A percentile compares a stretch with the other conserved stretches of the same genome.
phyloP scores from a whole-genome alignment of 2,888 invertebrate species.

The Mactromeris polynyma region DNA sequence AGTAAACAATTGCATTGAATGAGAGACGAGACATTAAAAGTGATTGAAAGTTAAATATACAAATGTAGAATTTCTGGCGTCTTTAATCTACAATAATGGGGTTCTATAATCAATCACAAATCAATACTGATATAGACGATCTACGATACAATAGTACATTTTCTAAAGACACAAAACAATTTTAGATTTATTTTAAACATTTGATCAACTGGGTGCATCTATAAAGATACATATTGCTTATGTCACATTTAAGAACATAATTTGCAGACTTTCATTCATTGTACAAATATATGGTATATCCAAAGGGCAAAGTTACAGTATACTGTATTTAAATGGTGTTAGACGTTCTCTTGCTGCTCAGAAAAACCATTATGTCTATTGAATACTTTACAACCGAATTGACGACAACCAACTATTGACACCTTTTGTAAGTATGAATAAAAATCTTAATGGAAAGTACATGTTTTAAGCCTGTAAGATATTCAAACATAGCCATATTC shows the following conservation, averaged over 20 bases:
- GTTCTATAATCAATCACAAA: background rate
- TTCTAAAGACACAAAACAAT: background rate
- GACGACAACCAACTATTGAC: background rate
- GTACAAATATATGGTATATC: too few species aligned
- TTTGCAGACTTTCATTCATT: background rate
- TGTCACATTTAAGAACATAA: background rate
- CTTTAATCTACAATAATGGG: background rate
- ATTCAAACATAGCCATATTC: background rate
- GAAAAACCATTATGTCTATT: too few species aligned
- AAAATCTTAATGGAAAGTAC: background rate
- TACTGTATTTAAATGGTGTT: too few species aligned
- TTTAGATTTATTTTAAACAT: background rate
- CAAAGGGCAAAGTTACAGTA: too few species aligned
- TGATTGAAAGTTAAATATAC: background rate
- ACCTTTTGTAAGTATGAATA: background rate
- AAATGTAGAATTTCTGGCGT: background rate
- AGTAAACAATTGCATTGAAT: background rate
- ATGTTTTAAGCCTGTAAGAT: background rate
- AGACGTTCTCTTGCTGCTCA: too few species aligned
- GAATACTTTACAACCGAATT: background rate
- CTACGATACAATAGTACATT: background rate
- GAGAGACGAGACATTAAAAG: background rate
- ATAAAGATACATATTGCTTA: background rate
- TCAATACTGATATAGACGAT: background rate
- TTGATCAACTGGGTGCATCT: background rate